Evolutionary conservation across 2,888 invertebrate genomes (phyloP), one percentile per base, ranked within the genome.

Genomic region (Oxyteleia sp.): DNA sequence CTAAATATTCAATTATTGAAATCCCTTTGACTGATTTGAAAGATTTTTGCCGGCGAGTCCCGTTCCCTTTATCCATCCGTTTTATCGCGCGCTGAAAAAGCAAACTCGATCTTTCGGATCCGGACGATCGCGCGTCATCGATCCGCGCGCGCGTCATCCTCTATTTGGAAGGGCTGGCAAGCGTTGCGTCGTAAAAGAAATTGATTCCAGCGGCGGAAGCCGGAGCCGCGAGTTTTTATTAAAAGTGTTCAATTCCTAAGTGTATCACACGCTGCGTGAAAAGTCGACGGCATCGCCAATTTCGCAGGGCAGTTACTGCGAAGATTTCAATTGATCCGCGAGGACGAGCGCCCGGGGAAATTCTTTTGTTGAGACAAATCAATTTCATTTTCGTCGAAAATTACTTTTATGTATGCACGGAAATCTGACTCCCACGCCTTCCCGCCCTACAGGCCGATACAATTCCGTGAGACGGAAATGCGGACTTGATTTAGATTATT

Each of bases 211-310:
- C 76, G 41, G 53, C 72, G 68, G 78, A 66, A 76, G 69, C 63
- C 26, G 26, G 63, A 83, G 74, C 78, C 83, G 75, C 79, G 82
- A 79, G 75, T 84, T 84, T 84, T 84, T 84, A 84, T 84, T 83
- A 83, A 83, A 79, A 83, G 59, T 64, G 75, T 75, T 83, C 83
- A 51, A 74, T 59, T 78, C 64, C 69, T 78, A 78, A 83, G 82
- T 83, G 78, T 83, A 83, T 83, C 82, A 78, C 78, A 74, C 66
- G 72, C 78, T 51, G 72, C 79, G 68, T 69, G 72, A 83, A 57
- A 78, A 82, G 71, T 78, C 71, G 71, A 43, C 64, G 66, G 55
- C 68, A 59, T 32, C 63, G 74, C 69, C 79, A 83, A 79, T 79
- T 79, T 83, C 47, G 78, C 45, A 63, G 69, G 68, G 66, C 74